Evolutionary conservation across 2,888 invertebrate genomes (phyloP).

Genomic region (Chaetoderma sp.): DNA sequence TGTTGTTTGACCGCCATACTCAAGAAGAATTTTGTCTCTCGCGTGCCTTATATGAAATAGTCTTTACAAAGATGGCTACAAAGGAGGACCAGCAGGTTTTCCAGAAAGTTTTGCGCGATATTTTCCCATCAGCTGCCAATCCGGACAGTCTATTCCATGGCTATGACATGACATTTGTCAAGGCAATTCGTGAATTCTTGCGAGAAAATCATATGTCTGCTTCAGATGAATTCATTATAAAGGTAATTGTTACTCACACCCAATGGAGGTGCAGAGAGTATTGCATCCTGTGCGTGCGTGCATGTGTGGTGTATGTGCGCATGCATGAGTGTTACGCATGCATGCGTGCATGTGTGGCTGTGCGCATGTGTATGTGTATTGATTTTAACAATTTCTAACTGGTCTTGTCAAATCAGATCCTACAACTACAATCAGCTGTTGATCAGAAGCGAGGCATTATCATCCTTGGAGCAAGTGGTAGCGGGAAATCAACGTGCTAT

Average conservation of each 20-base stretch:
- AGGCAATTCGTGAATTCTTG: slow-evolving; percentile 59
- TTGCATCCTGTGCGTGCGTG: no score
- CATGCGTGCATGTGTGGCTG: no score
- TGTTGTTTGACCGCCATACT: no score
- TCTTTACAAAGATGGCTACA: slow-evolving; percentile 47
- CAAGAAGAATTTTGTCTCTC: slow-evolving; percentile 60
- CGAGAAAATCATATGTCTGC: slow-evolving; percentile 55
- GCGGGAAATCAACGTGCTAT: slow-evolving; percentile 62
- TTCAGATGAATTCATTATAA: slow-evolving; percentile 50
- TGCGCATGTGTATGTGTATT: no score
- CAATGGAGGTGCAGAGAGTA: neutral
- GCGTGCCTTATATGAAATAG: slow-evolving; percentile 47
- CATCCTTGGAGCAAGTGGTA: slow-evolving; percentile 59
- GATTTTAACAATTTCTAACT: no score
- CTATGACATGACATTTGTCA: slow-evolving; percentile 48
- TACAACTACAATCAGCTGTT: slow-evolving; percentile 59
- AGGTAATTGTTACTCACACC: slow-evolving; percentile 55
- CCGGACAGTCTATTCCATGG: slow-evolving; percentile 35
- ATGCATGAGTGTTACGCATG: no score
- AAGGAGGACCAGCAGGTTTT: slow-evolving; percentile 48
- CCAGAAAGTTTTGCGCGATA: slow-evolving; percentile 50
- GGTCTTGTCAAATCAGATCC: no score
- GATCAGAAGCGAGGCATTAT: slow-evolving; percentile 55
- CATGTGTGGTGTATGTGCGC: no score
- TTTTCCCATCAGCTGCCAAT: slow-evolving; percentile 55